phyloP scores from a whole-genome alignment of 1,140 invertebrate species.

The Monochamus saltuarius region DNA sequence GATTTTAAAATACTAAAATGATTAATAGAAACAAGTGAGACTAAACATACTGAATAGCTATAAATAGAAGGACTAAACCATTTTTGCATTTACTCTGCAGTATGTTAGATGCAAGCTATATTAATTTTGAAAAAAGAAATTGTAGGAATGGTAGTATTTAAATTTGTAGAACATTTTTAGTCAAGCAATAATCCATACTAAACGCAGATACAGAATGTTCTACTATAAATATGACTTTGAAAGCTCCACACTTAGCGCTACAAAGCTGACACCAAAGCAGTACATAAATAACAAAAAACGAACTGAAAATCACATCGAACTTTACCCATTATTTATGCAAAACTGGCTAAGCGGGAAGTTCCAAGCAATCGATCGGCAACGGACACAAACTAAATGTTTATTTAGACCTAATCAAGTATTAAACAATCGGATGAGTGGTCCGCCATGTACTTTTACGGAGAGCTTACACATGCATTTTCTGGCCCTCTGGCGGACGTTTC shows the following conservation, averaged over 20 bases:
- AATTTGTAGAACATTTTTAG: no score
- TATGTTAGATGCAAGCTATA: no score
- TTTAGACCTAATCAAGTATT: slow-evolving; percentile 33
- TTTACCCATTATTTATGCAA: slow-evolving; percentile 25
- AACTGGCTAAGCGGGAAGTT: not conserved
- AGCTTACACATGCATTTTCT: slow-evolving; percentile 19
- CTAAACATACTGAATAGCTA: no score
- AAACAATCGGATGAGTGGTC: slow-evolving; percentile 32
- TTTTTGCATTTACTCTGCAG: no score
- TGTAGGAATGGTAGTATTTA: no score
- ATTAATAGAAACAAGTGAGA: no score
- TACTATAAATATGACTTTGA: no score
- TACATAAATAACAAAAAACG: slow-evolving; percentile 8
- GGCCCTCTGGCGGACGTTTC: slow-evolving; percentile 30
- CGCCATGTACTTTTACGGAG: slow-evolving; percentile 30
- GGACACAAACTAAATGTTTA: slow-evolving; percentile 30
- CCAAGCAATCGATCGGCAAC: not conserved
- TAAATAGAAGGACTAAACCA: no score
- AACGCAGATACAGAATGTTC: not conserved
- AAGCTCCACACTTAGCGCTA: not conserved
- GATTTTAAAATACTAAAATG: no score
- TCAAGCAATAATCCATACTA: no score
- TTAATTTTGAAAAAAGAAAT: no score
- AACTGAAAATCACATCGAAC: slow-evolving; percentile 25
- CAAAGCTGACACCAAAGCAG: not conserved